These are phyloP conservation scores for Drosophila dives DNA, from an alignment of 2,888 invertebrate genomes.

Conservation along the genomic window DNA sequence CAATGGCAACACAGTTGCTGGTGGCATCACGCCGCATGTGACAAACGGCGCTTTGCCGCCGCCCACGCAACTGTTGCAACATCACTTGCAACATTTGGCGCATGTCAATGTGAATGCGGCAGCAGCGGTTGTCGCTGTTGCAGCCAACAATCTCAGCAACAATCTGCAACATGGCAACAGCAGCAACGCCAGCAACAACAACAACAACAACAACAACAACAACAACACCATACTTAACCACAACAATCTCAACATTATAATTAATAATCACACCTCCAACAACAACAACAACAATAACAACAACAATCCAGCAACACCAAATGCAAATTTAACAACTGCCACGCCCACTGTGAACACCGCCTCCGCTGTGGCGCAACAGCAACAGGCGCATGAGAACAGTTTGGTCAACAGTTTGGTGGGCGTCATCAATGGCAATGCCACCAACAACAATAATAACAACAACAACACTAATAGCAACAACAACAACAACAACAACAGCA, in stretches of 20 bases:
- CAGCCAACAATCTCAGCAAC: conserved; percentile 72
- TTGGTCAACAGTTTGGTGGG: conserved; percentile 78
- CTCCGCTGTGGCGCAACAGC: conserved; percentile 68
- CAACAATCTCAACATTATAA: conserved; percentile 73
- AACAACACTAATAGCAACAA: conserved; percentile 55
- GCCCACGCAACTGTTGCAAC: conserved; percentile 84
- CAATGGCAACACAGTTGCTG: conserved; percentile 57
- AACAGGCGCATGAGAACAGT: conserved; percentile 75
- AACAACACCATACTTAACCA: conserved; percentile 71
- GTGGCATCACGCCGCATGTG: conserved; percentile 46
- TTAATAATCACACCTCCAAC: conserved; percentile 71
- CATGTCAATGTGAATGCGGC: conserved; percentile 82
- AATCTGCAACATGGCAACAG: conserved; percentile 52
- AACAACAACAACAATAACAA: conserved; percentile 53
- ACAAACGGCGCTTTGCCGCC: conserved; percentile 77
- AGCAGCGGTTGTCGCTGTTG: conserved; percentile 77
- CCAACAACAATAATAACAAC: conserved; percentile 51
- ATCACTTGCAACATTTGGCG: conserved; percentile 84
- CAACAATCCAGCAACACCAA: conserved; percentile 78
- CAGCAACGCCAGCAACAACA: conserved; percentile 45
- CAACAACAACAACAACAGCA: conserved; percentile 50
- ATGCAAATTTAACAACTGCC: conserved; percentile 71
- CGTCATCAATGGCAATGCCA: conserved; percentile 64
- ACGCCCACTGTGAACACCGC: conserved; percentile 73
- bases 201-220: conserved; percentile 39